These are phyloP conservation scores for Falcaria lacertinaria DNA, from an alignment of 2,888 invertebrate species.

Conservation along the genomic window DNA sequence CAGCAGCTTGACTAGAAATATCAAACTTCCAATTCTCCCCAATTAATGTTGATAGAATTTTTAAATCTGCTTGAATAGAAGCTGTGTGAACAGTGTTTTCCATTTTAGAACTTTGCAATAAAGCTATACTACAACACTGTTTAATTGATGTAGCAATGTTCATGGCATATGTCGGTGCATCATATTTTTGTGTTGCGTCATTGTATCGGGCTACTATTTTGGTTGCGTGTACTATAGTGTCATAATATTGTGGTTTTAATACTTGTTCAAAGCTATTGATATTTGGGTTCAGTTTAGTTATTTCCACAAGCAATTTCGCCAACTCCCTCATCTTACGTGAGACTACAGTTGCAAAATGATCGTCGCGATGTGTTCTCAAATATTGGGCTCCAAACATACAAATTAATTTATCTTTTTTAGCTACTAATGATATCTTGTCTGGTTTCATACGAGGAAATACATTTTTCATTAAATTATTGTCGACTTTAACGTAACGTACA, in stretches of 20 bases:
- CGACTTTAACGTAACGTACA: conserved; percentile 7
- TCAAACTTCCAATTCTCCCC: conserved; percentile 8
- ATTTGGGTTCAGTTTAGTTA: conserved; percentile 5
- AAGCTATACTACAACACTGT: conserved; percentile 18
- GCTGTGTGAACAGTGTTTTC: conserved; percentile 6
- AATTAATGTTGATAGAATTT: conserved; percentile 7
- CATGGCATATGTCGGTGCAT: conserved; percentile 17
- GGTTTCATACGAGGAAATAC: too few relatives aligned
- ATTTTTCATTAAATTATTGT: conserved; percentile 5
- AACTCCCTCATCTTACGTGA: conserved; percentile 16
- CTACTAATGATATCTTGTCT: conserved; percentile 11
- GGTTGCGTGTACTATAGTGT: conserved; percentile 3
- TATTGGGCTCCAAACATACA: conserved; percentile 13
- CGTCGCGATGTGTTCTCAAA: conserved; percentile 11
- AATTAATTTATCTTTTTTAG: conserved; percentile 12
- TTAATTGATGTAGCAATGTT: conserved; percentile 16
- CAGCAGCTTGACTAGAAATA: conserved; percentile 4
- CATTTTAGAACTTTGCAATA: conserved; percentile 9
- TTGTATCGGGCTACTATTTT: conserved; percentile 5
- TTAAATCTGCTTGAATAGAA: conserved; percentile 9
- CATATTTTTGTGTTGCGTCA: conserved; percentile 2
- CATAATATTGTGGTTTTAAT: conserved; percentile 5
- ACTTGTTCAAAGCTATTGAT: conserved; percentile 4
- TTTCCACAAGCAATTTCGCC: conserved; percentile 11
- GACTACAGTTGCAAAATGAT: conserved; percentile 10